Conservation (phyloP, 2,797 vertebrate species). For the Sebastolobus alascanus region DNA sequence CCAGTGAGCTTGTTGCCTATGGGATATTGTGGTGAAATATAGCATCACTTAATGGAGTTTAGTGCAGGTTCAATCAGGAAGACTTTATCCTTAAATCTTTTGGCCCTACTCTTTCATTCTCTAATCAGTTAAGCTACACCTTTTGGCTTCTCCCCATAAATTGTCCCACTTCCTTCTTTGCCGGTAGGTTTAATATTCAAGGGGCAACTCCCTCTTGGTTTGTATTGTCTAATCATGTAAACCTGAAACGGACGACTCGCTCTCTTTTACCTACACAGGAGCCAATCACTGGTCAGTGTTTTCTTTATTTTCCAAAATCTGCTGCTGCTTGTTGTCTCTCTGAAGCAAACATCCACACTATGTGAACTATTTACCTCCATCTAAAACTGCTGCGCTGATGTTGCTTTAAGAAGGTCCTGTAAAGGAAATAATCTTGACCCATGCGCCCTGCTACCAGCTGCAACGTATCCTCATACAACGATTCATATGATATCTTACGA, state of each 20-base stretch:
- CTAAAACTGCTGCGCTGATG: not conserved
- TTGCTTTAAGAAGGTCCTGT: slow-evolving; percentile 15
- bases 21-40: slow-evolving; percentile 42
- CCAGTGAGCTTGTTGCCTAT: slow-evolving; percentile 41
- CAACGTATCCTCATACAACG: too few relatives aligned
- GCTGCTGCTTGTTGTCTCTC: slow-evolving; percentile 1
- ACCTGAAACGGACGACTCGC: slow-evolving; percentile 1
- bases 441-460: not conserved
- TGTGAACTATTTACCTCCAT: not conserved
- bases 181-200: slow-evolving; percentile 24
- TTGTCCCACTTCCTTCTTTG: slow-evolving; percentile 1
- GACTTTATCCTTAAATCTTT: slow-evolving; percentile 44
- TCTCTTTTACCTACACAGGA: slow-evolving; percentile 20
- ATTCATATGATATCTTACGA: too few relatives aligned
- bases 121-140: slow-evolving; percentile 31
- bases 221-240: slow-evolving; percentile 16
- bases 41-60: slow-evolving; percentile 40
- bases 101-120: slow-evolving; percentile 4
- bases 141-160: slow-evolving; percentile 19
- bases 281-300: slow-evolving; percentile 24
- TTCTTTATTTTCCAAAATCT: slow-evolving; percentile 13
- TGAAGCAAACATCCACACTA: not conserved
- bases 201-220: not conserved
- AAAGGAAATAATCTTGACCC: slow-evolving; percentile 10
- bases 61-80: slow-evolving; percentile 33